A percentile compares a stretch with the other conserved stretches of the same genome.
phyloP scores from a whole-genome alignment of 2,797 vertebrate species.

The Anabacerthia variegaticeps region DNA sequence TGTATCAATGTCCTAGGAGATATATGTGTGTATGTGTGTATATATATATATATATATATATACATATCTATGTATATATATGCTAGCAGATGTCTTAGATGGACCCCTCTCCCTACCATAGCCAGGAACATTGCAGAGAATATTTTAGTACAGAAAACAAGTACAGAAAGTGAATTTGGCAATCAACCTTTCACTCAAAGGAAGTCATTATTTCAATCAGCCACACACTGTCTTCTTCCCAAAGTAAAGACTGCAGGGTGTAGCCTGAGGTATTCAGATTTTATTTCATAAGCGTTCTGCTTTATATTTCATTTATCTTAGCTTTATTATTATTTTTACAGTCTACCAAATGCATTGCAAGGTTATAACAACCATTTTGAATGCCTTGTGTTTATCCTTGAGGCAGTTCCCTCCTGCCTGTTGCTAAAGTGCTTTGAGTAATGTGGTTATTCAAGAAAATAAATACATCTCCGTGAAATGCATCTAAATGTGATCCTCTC shows the following conservation, averaged over 20 bases:
- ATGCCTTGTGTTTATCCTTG: slow-evolving; percentile 22
- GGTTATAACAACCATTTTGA: background rate
- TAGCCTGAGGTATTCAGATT: background rate
- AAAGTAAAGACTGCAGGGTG: background rate
- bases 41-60: too few species aligned
- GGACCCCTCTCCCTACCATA: background rate
- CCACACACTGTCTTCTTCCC: background rate
- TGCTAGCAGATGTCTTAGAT: background rate
- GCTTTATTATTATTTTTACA: background rate
- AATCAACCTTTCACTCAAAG: background rate
- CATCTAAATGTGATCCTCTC: background rate
- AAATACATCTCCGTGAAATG: background rate
- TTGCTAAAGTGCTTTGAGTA: slow-evolving; percentile 19
- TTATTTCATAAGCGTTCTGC: background rate
- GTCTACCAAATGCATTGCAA: background rate
- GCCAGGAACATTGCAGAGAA: background rate
- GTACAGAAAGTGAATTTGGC: background rate
- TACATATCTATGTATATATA: too few species aligned
- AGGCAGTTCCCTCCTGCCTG: background rate
- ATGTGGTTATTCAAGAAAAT: slow-evolving; percentile 6
- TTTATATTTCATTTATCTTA: background rate
- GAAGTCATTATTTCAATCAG: background rate
- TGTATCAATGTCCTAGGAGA: background rate
- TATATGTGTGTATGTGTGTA: too few species aligned
- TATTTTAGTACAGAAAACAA: background rate